Conservation (phyloP, 2,797 vertebrate species). For the Adelosebastes latens region DNA sequence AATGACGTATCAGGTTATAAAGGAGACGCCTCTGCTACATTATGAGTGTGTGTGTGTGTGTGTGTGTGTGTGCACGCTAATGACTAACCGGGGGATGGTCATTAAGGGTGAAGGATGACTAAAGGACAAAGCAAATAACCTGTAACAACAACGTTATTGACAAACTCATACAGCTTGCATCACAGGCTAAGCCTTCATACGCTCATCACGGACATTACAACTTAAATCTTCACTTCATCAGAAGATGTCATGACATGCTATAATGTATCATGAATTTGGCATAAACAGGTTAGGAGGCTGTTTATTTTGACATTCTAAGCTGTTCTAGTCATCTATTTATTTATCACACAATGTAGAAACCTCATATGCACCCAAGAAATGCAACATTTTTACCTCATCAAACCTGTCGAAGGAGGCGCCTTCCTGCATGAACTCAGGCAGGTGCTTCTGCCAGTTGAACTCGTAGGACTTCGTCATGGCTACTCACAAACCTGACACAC, state of each 20-base stretch:
- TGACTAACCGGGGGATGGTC: conserved; percentile 15
- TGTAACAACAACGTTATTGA: conserved; percentile 27
- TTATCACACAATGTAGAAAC: background rate
- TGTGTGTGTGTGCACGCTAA: conserved; percentile 2
- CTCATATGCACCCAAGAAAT: background rate
- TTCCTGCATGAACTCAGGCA: conserved; percentile 95
- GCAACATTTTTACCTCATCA: conserved; percentile 90
- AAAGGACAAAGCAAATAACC: conserved; percentile 26
- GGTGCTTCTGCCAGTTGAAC: conserved; percentile 98
- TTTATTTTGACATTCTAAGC: background rate
- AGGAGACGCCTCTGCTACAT: conserved; percentile 2
- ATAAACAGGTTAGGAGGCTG: background rate
- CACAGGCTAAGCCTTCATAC: background rate
- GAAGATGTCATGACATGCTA: background rate
- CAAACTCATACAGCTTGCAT: background rate
- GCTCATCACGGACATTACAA: background rate
- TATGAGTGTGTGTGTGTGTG: conserved; percentile 8
- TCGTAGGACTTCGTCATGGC: conserved; percentile 98
- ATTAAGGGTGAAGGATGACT: conserved; percentile 48
- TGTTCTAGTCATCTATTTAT: background rate
- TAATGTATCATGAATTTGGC: background rate
- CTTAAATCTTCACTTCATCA: background rate
- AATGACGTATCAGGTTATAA: conserved; percentile 29
- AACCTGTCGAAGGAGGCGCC: conserved; percentile 95
- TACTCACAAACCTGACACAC: conserved; percentile 84